A percentile compares a stretch with the other conserved stretches of the same genome.
Conservation (phyloP, 2,888 invertebrate species). For the Drosophila ezoana region DNA sequence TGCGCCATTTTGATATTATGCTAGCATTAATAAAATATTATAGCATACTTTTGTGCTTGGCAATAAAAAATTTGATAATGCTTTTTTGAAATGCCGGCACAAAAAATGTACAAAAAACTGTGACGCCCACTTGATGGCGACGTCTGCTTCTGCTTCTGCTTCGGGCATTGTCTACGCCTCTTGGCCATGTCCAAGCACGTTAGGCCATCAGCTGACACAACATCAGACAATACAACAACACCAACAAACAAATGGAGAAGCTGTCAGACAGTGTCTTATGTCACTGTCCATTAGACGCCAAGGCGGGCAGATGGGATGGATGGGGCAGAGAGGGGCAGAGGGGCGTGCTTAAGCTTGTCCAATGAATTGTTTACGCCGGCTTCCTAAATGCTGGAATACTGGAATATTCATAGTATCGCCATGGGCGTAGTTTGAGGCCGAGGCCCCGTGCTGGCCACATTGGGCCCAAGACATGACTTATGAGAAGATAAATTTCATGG, state of each 20-base stretch:
- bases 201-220: slow-evolving; percentile 61
- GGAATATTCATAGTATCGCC: slow-evolving; percentile 53
- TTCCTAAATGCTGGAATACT: slow-evolving; percentile 26
- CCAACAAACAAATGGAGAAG: slow-evolving; percentile 34
- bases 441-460: slow-evolving; percentile 3
- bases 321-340: slow-evolving; percentile 1
- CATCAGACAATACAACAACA: slow-evolving; percentile 33
- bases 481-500: slow-evolving; percentile 55
- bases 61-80: slow-evolving; percentile 47
- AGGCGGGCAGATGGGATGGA: slow-evolving; percentile 1
- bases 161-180: slow-evolving; percentile 52
- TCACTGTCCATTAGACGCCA: slow-evolving; percentile 73
- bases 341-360: slow-evolving; percentile 49
- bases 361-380: slow-evolving; percentile 52
- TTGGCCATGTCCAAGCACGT: slow-evolving; percentile 73
- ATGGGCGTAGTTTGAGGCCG: slow-evolving; percentile 8
- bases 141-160: slow-evolving; percentile 14
- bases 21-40: slow-evolving; percentile 33
- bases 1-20: slow-evolving; percentile 15
- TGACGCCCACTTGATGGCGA: slow-evolving; percentile 60
- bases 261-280: slow-evolving; percentile 72
- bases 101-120: slow-evolving; percentile 48
- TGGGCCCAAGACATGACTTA: slow-evolving; percentile 19
- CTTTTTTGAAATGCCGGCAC: slow-evolving; percentile 33
- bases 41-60: slow-evolving; percentile 36